Conservation (phyloP, 2,113 vertebrate species). For the Helogale parvula region DNA sequence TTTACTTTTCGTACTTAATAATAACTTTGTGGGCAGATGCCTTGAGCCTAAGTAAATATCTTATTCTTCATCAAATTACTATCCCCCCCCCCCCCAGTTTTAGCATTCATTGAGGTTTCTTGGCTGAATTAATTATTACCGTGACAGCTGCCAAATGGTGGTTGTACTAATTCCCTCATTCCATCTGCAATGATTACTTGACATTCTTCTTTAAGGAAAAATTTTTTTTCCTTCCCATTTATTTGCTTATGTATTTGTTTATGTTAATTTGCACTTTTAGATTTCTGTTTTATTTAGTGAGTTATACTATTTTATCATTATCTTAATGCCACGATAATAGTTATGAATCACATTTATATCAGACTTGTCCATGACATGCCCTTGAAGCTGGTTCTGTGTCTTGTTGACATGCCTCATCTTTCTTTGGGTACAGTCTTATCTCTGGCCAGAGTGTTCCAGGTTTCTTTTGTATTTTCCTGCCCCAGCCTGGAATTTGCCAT, state of each 20-base stretch:
- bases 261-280: not conserved
- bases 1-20: not conserved
- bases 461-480: not conserved
- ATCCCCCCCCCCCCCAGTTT: not conserved
- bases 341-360: not conserved
- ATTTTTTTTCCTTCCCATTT: not conserved
- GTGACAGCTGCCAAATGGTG: not conserved
- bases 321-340: not conserved
- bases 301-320: not conserved
- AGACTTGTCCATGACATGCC: not conserved
- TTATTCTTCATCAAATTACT: not conserved
- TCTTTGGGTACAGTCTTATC: not conserved
- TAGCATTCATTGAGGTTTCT: not conserved
- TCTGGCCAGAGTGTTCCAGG: not conserved
- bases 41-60: not conserved
- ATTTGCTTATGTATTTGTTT: not conserved
- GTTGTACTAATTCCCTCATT: not conserved
- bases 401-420: not conserved
- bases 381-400: not conserved
- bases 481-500: not conserved
- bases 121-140: not conserved
- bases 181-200: not conserved
- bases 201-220: not conserved
- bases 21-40: not conserved
- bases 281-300: not conserved